Evolutionary conservation across 2,888 invertebrate species (phyloP), one percentile per base, ranked within the genome.

Genomic region (Ramazzottius varieornatus): DNA sequence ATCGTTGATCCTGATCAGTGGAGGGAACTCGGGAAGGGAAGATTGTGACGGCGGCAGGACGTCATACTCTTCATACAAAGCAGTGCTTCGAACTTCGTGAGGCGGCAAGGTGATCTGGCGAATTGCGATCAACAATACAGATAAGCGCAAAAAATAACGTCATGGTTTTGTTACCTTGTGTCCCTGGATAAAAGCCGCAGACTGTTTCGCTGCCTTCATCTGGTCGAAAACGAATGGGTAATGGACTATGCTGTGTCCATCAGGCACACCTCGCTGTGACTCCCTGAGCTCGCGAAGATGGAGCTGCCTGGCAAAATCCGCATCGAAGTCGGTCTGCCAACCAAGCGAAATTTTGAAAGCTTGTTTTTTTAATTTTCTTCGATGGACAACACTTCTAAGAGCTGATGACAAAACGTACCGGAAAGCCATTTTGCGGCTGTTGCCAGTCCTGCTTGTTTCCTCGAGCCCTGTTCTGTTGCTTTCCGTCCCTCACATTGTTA

Each of bases 221-320:
- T 83, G 82, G 74, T 93, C 92, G 74, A 85, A 93, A 0, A 93
- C 92, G 76, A 85, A 85, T 0, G 92, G 92, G 76, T 84, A 90
- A 32, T 81, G 80, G 68, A 73, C 73, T 63, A 69, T 8, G 8
- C 20, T 20, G 40, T 40, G 20, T 40, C 8, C 8, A 13, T 20
- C 8, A 40, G 20, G 8, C 40, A 20, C 8, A 8, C 20, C 40
- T 20, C 40, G 40, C 40, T 40, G 40, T 8, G 40, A 13, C 8
- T 8, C 40, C 40, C 40, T 8, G 20, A 40, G 8, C 20, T 40
- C 40, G 8, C 20, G 40, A 40, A 13, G 20, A 8, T 40, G 40
- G 40, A 40, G 40, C 40, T 40, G 40, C 8, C 8, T 20, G 40
- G 40, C 40, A 20, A 13, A 40, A 20, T 40, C 40, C 8, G 8